Percentiles rank a stretch among this genome's conserved stretches.
Conservation (phyloP, 2,888 invertebrate genomes). For the Agrochola lota region DNA sequence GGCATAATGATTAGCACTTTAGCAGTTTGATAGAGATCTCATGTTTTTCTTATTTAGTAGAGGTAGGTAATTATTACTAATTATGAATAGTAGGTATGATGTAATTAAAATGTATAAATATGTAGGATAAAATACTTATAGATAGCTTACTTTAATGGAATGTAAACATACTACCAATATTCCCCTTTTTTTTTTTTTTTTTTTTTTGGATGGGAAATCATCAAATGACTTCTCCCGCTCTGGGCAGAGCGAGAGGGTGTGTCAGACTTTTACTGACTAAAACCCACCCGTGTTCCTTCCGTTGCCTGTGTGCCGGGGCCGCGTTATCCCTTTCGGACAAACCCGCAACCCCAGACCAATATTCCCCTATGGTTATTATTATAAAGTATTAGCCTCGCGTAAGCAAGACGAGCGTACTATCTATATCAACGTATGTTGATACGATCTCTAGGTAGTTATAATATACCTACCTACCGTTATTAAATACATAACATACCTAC, state of each 20-base stretch:
- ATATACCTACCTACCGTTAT: too few relatives aligned
- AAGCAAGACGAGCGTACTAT: conserved; percentile 5
- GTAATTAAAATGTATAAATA: conserved; percentile 11
- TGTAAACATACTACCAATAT: conserved; percentile 9
- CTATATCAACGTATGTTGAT: neutral
- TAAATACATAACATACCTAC: too few relatives aligned
- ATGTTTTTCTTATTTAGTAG: conserved; percentile 1
- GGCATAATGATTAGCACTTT: conserved; percentile 10
- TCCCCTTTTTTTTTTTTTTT: too few relatives aligned
- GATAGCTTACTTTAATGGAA: neutral
- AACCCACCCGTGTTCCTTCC: too few relatives aligned
- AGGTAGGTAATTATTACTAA: neutral
- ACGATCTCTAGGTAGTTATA: neutral
- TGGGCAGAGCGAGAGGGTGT: too few relatives aligned
- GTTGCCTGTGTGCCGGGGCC: too few relatives aligned
- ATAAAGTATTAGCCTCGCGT: neutral
- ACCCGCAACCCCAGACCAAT: too few relatives aligned
- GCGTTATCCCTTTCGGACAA: too few relatives aligned
- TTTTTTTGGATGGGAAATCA: too few relatives aligned
- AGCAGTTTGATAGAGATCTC: neutral
- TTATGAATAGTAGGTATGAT: neutral
- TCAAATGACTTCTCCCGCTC: too few relatives aligned
- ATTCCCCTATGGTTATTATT: too few relatives aligned
- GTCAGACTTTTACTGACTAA: too few relatives aligned
- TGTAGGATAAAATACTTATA: neutral